These are phyloP conservation scores for Thripadectes ignobilis DNA, from an alignment of 2,797 vertebrate genomes.

Conservation along the genomic window DNA sequence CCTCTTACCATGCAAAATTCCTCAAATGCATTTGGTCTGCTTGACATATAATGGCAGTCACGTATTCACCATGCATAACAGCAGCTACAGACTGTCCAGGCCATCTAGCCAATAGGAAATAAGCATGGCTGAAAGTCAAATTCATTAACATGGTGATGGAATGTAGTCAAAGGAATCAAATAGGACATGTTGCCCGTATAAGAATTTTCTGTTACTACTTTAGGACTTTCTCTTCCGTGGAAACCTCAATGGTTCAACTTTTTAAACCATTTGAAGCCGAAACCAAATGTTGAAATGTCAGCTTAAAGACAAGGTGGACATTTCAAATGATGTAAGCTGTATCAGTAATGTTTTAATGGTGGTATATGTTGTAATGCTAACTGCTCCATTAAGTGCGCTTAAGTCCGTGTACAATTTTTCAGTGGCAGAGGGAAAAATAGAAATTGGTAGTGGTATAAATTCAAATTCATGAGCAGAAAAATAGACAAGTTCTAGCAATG, in stretches of 20 bases:
- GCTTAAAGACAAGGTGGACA: neutral
- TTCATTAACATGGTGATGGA: neutral
- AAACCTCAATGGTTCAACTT: neutral
- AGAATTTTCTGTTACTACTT: neutral
- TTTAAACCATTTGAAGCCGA: neutral
- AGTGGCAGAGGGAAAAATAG: neutral
- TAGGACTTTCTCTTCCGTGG: neutral
- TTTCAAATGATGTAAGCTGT: neutral
- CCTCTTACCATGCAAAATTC: neutral
- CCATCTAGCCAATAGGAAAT: neutral
- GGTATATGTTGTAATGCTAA: neutral
- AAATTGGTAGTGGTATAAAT: neutral
- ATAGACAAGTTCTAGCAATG: neutral
- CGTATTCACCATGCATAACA: neutral
- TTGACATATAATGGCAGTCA: neutral
- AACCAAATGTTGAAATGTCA: neutral
- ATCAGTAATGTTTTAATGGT: neutral
- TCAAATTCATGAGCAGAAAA: slow-evolving; percentile 13
- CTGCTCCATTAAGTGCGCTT: neutral
- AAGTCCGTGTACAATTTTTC: neutral
- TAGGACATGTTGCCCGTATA: neutral
- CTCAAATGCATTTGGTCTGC: neutral
- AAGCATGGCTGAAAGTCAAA: slow-evolving; percentile 16
- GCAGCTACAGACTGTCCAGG: neutral
- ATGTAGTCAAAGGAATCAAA: neutral